Conservation (phyloP, 1,140 invertebrate species). For the Papilio dardanus region DNA sequence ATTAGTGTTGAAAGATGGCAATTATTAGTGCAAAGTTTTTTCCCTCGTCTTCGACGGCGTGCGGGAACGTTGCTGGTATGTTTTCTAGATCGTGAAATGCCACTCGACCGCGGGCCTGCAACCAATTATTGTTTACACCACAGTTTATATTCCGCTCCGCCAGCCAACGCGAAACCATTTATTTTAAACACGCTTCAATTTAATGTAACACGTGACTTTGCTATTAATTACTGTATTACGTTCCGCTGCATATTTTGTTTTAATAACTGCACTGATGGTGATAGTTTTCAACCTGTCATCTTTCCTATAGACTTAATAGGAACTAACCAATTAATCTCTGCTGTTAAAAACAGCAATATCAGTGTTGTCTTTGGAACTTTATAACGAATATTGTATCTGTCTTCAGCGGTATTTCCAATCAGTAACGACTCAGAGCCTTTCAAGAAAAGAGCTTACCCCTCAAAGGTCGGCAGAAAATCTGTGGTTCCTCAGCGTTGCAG, state of each 20-base stretch:
- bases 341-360: too few species aligned
- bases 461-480: too few species aligned
- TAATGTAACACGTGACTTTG: slow-evolving; percentile 16
- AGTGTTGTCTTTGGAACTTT: too few species aligned
- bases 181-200: slow-evolving; percentile 23
- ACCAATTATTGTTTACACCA: slow-evolving; percentile 37
- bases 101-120: slow-evolving; percentile 27
- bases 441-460: too few species aligned
- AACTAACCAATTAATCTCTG: too few species aligned
- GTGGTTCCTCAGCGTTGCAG: too few species aligned
- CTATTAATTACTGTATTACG: background rate
- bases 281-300: background rate
- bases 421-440: too few species aligned
- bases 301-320: too few species aligned
- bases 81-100: slow-evolving; percentile 38
- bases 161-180: slow-evolving; percentile 19
- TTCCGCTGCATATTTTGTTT: background rate
- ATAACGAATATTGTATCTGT: too few species aligned
- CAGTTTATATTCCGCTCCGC: slow-evolving; percentile 29
- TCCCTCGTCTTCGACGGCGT: slow-evolving; percentile 12
- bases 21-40: slow-evolving; percentile 32
- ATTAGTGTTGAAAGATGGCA: slow-evolving; percentile 27
- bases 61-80: slow-evolving; percentile 22
- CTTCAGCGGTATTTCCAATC: too few species aligned
- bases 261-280: background rate